These are phyloP conservation scores for Zosterops lateralis DNA, from an alignment of 2,113 vertebrate genomes.

Conservation along the genomic window DNA sequence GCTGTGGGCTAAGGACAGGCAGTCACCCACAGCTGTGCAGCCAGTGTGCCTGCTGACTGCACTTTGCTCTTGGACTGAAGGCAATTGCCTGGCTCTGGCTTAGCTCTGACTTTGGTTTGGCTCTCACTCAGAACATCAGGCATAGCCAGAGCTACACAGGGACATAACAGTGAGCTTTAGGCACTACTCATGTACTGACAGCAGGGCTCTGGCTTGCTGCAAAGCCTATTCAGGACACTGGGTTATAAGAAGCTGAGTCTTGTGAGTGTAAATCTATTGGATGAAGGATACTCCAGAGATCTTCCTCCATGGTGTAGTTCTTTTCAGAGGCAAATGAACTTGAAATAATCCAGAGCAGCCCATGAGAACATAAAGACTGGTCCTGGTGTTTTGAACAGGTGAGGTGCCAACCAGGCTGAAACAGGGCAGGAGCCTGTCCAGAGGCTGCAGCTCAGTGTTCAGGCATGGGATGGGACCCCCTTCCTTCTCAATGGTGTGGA, in stretches of 20 bases:
- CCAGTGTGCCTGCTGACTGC: background rate
- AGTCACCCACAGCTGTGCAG: background rate
- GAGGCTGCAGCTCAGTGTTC: background rate
- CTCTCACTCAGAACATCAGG: background rate
- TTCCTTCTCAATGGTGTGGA: background rate
- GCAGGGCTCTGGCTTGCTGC: background rate
- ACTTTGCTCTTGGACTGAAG: background rate
- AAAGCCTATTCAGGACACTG: background rate
- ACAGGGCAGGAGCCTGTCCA: background rate
- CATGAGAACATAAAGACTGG: background rate
- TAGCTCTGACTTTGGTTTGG: background rate
- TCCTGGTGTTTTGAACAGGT: background rate
- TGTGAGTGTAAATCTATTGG: background rate
- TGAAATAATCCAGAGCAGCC: background rate
- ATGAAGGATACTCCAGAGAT: background rate
- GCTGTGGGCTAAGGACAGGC: background rate
- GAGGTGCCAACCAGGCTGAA: background rate
- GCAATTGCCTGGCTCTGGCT: background rate
- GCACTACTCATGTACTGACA: background rate
- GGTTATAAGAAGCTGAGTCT: background rate
- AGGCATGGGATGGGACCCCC: background rate
- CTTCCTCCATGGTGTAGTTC: background rate
- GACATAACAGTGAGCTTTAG: background rate
- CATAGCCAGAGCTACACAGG: background rate
- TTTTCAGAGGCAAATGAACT: background rate